A percentile compares a stretch with the other conserved stretches of the same genome.
phyloP scores from a whole-genome alignment of 30 jellyfish, hydroid and myxozoan genomes.

The Nemopilema nomurai region DNA sequence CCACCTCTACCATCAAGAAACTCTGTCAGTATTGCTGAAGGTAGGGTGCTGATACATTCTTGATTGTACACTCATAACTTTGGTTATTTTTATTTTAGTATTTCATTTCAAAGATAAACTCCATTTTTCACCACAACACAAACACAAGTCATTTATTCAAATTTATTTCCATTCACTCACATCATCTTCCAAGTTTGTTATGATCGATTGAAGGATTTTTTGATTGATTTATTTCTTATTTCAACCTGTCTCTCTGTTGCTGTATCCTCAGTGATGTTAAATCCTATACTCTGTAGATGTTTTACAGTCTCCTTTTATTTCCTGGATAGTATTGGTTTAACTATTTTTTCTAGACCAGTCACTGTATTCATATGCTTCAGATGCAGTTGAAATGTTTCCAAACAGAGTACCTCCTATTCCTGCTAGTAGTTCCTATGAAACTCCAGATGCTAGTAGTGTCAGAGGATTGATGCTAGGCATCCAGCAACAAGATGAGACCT shows the following conservation, averaged over 20 bases:
- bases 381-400: slow-evolving; percentile 13
- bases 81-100: neutral
- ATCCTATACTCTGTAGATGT: too few relatives aligned
- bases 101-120: too few relatives aligned
- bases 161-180: too few relatives aligned
- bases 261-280: too few relatives aligned
- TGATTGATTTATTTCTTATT: too few relatives aligned
- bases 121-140: too few relatives aligned
- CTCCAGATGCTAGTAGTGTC: slow-evolving; percentile 45
- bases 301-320: neutral
- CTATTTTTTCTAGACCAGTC: slow-evolving; percentile 49
- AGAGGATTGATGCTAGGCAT: slow-evolving; percentile 62
- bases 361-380: slow-evolving; percentile 52
- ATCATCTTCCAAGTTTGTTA: too few relatives aligned
- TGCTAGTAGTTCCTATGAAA: slow-evolving; percentile 20
- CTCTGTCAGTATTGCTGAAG: slow-evolving; percentile 57
- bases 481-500: slow-evolving; percentile 12
- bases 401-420: neutral
- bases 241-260: too few relatives aligned
- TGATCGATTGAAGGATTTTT: too few relatives aligned
- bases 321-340: too few relatives aligned
- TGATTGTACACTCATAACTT: neutral
- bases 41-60: slow-evolving; percentile 8
- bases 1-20: slow-evolving; percentile 69
- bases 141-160: too few relatives aligned